Evolutionary conservation across 2,888 invertebrate species (phyloP), one percentile per base, ranked within the genome.

Genomic region (Catocala fraxini): DNA sequence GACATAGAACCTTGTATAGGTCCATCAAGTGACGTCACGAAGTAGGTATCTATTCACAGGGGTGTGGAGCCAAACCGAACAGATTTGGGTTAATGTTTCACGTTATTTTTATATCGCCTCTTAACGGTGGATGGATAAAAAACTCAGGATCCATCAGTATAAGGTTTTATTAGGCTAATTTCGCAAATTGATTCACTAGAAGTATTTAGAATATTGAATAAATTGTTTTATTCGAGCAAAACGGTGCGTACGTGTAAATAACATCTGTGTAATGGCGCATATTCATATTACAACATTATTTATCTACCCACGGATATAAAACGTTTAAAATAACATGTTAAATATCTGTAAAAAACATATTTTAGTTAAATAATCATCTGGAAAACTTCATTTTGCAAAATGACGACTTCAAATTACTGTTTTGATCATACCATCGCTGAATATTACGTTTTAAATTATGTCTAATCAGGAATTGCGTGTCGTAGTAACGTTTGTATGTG

Each of bases 51-150:
- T 60, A 57, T 52, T 53, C 56, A 34, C 53, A 51, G 65, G 77
- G 75, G 75, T 77, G 74, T 71, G 77, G 77, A 55, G 65, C 56
- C 59, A 70, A 53, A 59, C 52, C 54, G 66, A 61, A 64, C 67
- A 65, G 71, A 72, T 75, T 77, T 77, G 68, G 72, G 68, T 75
- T 75, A 75, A 69, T 64, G 64, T 51, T 59, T n/a, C 56, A 5
- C 58, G 56, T 63, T 67, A 74, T 68, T 65, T 77, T 72, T 70
- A 70, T 70, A 70, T 62, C 15, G 43, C 48, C 45, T 65, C 55
- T 61, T 59, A 53, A 63, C 12, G 51, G 52, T 64, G 71, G 59
- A 61, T 58, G 59, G 39, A 59, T 49, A 12, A 51, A 74, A 67
- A 61, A 59, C 55, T 15, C 51, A 35, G 10, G 47, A 47, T 64